Percentiles rank a stretch among this genome's conserved stretches.
These are phyloP conservation scores for Heliconius nattereri DNA, from an alignment of 1,140 invertebrate species.

Conservation along the genomic window DNA sequence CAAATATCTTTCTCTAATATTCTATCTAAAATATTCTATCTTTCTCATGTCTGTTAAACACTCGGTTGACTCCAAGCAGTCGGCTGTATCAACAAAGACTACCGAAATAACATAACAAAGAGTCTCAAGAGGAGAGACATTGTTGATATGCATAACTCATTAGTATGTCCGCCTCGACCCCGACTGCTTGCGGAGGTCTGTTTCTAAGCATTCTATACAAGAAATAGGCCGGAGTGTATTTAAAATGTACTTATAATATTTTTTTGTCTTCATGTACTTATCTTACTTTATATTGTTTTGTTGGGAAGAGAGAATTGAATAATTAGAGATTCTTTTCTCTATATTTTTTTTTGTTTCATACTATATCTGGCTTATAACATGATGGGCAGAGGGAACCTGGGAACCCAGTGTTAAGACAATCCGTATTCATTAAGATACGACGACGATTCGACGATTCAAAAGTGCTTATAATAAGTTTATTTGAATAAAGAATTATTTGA, in stretches of 20 bases:
- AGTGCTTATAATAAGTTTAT: no score
- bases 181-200: not conserved
- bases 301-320: no score
- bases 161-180: slow-evolving; percentile 30
- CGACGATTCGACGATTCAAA: no score
- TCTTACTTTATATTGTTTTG: no score
- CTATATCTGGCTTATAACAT: not conserved
- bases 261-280: not conserved
- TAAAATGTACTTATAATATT: not conserved
- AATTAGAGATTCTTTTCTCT: no score
- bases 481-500: no score
- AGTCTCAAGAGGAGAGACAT: slow-evolving; percentile 32
- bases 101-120: slow-evolving; percentile 37
- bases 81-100: slow-evolving; percentile 18
- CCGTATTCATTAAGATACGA: no score
- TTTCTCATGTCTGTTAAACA: not conserved
- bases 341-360: not conserved
- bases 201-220: slow-evolving; percentile 15
- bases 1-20: no score
- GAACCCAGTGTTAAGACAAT: no score
- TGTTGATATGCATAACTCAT: slow-evolving; percentile 32
- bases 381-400: no score
- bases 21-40: no score
- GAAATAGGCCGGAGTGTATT: not conserved
- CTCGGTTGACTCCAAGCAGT: not conserved